phyloP scores from a whole-genome alignment of 1,140 invertebrate genomes.

The Nephotettix cincticeps region DNA sequence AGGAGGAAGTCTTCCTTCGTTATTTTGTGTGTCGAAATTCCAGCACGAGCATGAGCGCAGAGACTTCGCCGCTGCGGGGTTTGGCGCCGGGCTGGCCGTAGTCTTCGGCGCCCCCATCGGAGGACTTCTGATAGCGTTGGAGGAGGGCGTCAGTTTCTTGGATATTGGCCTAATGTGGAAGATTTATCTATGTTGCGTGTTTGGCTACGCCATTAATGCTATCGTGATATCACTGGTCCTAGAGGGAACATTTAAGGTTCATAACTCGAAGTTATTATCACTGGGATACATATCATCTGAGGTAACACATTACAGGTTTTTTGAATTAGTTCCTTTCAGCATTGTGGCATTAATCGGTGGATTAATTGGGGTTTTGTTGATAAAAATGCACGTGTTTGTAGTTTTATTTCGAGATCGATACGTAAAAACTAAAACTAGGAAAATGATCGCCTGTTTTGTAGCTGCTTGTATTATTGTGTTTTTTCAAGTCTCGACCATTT shows the following conservation, averaged over 20 bases:
- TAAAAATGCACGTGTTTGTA: neutral
- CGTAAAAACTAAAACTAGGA: too few species aligned
- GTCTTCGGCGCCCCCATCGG: slow-evolving; percentile 29
- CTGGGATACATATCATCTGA: neutral
- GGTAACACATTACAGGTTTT: neutral
- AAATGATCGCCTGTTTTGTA: too few species aligned
- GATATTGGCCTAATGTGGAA: slow-evolving; percentile 16
- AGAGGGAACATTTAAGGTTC: neutral
- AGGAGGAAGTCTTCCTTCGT: slow-evolving; percentile 10
- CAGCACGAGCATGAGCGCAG: slow-evolving; percentile 22
- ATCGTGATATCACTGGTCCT: neutral
- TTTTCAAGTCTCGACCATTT: too few species aligned
- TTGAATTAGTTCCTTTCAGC: neutral
- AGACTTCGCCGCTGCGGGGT: slow-evolving; percentile 26
- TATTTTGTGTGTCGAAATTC: neutral
- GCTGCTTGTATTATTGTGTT: too few species aligned
- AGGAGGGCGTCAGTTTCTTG: slow-evolving; percentile 26
- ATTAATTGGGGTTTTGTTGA: neutral
- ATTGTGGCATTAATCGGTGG: neutral
- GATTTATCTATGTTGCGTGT: slow-evolving; percentile 11
- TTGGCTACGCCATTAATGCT: neutral
- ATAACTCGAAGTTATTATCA: neutral
- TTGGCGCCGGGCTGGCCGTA: slow-evolving; percentile 26
- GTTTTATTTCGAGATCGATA: too few species aligned
- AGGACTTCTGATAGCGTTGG: slow-evolving; percentile 26